Base-by-base conservation (phyloP, 1,140 invertebrate species). In the Bombyx mandarina region DNA sequence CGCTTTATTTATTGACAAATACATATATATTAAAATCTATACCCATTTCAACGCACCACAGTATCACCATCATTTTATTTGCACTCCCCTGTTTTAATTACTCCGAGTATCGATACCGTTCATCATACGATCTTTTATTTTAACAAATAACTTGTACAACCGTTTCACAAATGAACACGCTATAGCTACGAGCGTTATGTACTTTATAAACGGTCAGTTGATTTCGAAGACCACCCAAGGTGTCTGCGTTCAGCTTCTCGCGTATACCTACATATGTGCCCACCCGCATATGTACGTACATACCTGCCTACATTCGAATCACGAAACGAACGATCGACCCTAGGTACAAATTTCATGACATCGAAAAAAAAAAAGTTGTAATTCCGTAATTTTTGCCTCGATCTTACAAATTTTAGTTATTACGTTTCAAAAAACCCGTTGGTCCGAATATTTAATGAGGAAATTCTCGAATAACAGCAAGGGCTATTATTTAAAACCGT, bases 171-270 rank as follows among this genome's bases (percentile, higher is more conserved):
- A 65, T 60, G 66, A 69, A 66, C 69, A 61, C 60, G 59, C 63
- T 45, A 61, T 69, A 60, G 10, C 45, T 56, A 10, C 46, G 43
- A 43, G 18, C 54, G 61, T 71, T 84, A 82, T 84, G 68, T 79
- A 75, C 66, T 71, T 70, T 66, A 62, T 81, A 78, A 79, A 75
- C 71, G 70, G 60, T 58, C 64, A 71, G 63, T 74, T 73, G 73
- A 76, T 75, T 77, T 61, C 66, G 65, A 55, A 69, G 83, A 86
- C 83, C 83, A 86, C 83, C 83, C 83, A 86, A 35, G 56, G 77
- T 67, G 44, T 46, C 74, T 73, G 65, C 67, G 67, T 61, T 64
- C 77, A 58, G 66, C 69, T 62, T 66, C 56, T 66, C 69, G 65
- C 57, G 52, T 60, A 66, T 66, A 66, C n/a, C 54, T 54, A 60